These are phyloP conservation scores for Pyrrhia umbra DNA, from an alignment of 2,888 invertebrate genomes.

Conservation along the genomic window DNA sequence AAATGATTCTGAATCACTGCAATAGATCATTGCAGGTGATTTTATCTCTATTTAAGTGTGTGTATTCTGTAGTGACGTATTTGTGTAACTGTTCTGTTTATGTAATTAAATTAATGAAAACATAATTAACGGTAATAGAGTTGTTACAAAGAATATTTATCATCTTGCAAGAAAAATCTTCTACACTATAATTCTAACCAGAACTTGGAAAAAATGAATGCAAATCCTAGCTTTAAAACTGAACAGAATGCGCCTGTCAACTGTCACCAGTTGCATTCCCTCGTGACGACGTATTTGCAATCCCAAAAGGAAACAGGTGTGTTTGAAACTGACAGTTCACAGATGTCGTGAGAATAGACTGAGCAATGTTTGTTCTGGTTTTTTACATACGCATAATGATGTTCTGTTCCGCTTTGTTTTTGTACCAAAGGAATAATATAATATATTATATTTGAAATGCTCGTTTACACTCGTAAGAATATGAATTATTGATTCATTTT, in stretches of 20 bases:
- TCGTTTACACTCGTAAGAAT: no score
- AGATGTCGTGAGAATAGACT: slow-evolving; percentile 59
- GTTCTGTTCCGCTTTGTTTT: slow-evolving; percentile 36
- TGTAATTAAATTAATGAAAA: no score
- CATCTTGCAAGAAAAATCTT: neutral
- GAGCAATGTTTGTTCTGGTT: slow-evolving; percentile 31
- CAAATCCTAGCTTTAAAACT: slow-evolving; percentile 19
- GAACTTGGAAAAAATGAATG: neutral
- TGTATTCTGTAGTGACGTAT: no score
- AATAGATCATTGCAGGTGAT: neutral
- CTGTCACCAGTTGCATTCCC: slow-evolving; percentile 35
- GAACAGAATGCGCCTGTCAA: slow-evolving; percentile 20
- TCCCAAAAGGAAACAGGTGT: slow-evolving; percentile 62
- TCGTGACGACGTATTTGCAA: slow-evolving; percentile 50
- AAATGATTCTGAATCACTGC: slow-evolving; percentile 8
- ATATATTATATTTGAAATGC: no score
- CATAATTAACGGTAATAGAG: no score
- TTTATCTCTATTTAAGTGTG: neutral
- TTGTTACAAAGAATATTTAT: no score
- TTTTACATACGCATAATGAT: slow-evolving; percentile 20
- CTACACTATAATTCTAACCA: neutral
- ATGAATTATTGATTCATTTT: neutral
- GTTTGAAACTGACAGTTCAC: slow-evolving; percentile 52
- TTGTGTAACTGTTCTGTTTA: no score
- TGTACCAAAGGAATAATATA: slow-evolving; percentile 7